phyloP scores from a whole-genome alignment of 2,888 invertebrate species.

The Autographa gamma region DNA sequence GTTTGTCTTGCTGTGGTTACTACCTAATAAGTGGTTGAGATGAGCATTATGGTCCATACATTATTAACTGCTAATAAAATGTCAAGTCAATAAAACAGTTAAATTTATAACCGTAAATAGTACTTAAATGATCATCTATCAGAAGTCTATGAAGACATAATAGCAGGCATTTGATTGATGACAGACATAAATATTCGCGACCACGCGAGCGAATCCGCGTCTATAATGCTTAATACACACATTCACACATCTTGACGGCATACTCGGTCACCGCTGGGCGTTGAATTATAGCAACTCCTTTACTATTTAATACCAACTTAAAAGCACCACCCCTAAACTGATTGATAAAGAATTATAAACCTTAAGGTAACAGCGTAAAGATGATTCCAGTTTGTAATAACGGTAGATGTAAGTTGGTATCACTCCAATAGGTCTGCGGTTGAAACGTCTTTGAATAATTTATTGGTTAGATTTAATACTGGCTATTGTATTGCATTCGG shows the following conservation, averaged over 20 bases:
- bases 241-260: constrained; percentile 55
- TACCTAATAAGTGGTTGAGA: too few species aligned
- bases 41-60: too few species aligned
- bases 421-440: constrained; percentile 51
- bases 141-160: not conserved
- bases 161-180: constrained; percentile 27
- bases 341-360: constrained; percentile 18
- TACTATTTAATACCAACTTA: constrained; percentile 34
- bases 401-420: constrained; percentile 40
- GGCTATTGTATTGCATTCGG: constrained; percentile 64
- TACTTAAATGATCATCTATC: not conserved
- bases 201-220: constrained; percentile 13
- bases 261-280: constrained; percentile 49
- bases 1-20: too few species aligned
- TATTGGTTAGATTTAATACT: constrained; percentile 68
- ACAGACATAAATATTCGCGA: constrained; percentile 21
- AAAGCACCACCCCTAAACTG: not conserved
- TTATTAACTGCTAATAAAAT: not conserved
- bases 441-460: constrained; percentile 66
- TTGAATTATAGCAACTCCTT: constrained; percentile 54
- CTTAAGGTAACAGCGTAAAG: constrained; percentile 19
- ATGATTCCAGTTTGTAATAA: not conserved
- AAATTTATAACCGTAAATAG: not conserved
- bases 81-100: not conserved
- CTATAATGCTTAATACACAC: constrained; percentile 43